These are phyloP conservation scores for Brachyopa scutellaris DNA, from an alignment of 2,888 invertebrate species.

Conservation along the genomic window DNA sequence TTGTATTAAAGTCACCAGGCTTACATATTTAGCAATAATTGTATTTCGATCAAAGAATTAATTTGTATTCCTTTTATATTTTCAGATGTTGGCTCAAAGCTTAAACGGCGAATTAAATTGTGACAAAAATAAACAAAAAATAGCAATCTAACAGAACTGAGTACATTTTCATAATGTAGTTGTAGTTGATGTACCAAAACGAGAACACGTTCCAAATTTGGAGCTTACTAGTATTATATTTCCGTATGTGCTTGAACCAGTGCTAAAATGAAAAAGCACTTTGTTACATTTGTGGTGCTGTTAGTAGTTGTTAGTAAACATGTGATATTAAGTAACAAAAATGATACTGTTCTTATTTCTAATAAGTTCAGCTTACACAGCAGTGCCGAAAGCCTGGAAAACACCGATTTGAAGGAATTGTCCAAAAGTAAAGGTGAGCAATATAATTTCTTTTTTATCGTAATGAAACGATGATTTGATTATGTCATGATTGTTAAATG, in stretches of 20 bases:
- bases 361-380: slow-evolving; percentile 18
- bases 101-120: neutral
- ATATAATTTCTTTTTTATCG: no score
- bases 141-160: neutral
- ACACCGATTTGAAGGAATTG: neutral
- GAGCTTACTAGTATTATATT: slow-evolving; percentile 28
- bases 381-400: slow-evolving; percentile 24
- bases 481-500: no score
- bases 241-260: slow-evolving; percentile 20
- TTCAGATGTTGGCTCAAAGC: neutral
- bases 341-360: slow-evolving; percentile 13
- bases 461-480: no score
- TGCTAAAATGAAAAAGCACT: slow-evolving; percentile 57
- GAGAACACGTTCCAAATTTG: slow-evolving; percentile 2
- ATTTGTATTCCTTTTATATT: neutral
- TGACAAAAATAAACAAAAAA: neutral
- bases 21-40: no score
- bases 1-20: no score
- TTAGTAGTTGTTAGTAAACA: slow-evolving; percentile 60
- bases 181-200: slow-evolving; percentile 3
- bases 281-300: slow-evolving; percentile 53
- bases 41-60: no score
- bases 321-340: slow-evolving; percentile 49
- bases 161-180: slow-evolving; percentile 44
- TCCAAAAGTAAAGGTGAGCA: slow-evolving; percentile 46